Evolutionary conservation across 2,888 invertebrate genomes (phyloP), one percentile per base, ranked within the genome.

Genomic region (Ommatoiulus sabulosus): DNA sequence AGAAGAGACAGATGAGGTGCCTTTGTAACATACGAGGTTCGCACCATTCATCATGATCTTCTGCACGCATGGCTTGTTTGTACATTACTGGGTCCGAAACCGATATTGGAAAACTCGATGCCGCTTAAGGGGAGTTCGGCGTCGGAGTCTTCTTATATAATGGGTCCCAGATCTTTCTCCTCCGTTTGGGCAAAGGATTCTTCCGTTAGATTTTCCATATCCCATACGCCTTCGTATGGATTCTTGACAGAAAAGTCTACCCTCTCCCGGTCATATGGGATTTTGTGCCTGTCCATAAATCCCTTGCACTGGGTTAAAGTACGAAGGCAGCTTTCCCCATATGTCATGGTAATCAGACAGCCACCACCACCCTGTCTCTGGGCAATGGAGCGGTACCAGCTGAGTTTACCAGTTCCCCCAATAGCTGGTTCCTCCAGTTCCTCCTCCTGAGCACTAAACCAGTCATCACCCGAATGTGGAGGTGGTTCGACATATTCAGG

Each of bases 331-430:
- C 15, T 3, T 15, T 15, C 15, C 3, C 52, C 52, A 52, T 52
- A 52, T 3, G 12, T 12, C 52, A 52, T 52, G 8, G 52, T 52
- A 3, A 52, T 15, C 52, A 52, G 52, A 12, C 52, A 15, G 15
- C 52, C 52, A 12, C 52, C 52, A 57, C 57, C 17, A 84, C 84
- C 44, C 84, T 84, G 35, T 44, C 84, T 84, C 0, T 84, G 84
- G 57, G 57, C 57, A 57, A 57, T 57, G 10, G 17, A 57, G 17
- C 17, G 17, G 17, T 84, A 84, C 84, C 44, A 44, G 10, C 5
- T 1, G 15, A 1, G 44, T 84, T 43, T 84, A 84, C 43, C 15
- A 24, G 6, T 84, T 84, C 12, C 44, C 12, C 84, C 43, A 17
- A 0, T 12, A 20, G 44, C 44, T 12, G 3, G 12, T 17, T 84